Percentiles rank a stretch among this genome's conserved stretches.
Evolutionary conservation across 2,888 invertebrate genomes (phyloP).

Genomic region (Cataglyphis albicans): DNA sequence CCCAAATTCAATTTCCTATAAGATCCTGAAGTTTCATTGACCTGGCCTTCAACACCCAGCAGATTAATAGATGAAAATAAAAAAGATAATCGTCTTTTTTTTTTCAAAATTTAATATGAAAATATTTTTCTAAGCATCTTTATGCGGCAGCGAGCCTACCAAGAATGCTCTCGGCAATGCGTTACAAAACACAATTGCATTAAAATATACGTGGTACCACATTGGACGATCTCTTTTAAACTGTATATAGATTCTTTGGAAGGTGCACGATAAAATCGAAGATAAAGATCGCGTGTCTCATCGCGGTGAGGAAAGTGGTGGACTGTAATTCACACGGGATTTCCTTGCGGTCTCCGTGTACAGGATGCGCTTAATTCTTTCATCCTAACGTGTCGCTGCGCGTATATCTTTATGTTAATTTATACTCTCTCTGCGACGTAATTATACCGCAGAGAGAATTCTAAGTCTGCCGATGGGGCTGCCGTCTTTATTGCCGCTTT

Average conservation of each 20-base stretch:
- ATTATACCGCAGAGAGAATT: neutral
- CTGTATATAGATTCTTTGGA: neutral
- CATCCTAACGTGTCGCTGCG: constrained; percentile 9
- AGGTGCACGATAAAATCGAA: constrained; percentile 38
- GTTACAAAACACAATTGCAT: no score
- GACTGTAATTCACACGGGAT: constrained; percentile 42
- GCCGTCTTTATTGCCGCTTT: constrained; percentile 10
- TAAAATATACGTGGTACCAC: neutral
- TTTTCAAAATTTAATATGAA: constrained; percentile 2
- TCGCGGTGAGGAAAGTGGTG: constrained; percentile 41
- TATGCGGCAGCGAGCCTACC: neutral
- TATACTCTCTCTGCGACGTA: constrained; percentile 16
- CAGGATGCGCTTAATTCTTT: constrained; percentile 43
- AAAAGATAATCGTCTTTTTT: neutral
- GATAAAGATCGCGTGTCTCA: constrained; percentile 18
- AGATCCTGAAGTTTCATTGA: no score
- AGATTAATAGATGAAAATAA: neutral
- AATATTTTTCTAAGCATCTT: neutral
- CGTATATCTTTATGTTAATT: constrained; percentile 4
- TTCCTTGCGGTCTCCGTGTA: constrained; percentile 40
- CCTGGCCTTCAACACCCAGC: no score
- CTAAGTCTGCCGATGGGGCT: constrained; percentile 11
- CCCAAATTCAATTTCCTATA: no score
- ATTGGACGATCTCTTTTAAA: constrained; percentile 3
- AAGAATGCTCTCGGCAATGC: constrained; percentile 3